Evolutionary conservation across 2,113 vertebrate species (phyloP).

Genomic region (Rhombomys opimus): DNA sequence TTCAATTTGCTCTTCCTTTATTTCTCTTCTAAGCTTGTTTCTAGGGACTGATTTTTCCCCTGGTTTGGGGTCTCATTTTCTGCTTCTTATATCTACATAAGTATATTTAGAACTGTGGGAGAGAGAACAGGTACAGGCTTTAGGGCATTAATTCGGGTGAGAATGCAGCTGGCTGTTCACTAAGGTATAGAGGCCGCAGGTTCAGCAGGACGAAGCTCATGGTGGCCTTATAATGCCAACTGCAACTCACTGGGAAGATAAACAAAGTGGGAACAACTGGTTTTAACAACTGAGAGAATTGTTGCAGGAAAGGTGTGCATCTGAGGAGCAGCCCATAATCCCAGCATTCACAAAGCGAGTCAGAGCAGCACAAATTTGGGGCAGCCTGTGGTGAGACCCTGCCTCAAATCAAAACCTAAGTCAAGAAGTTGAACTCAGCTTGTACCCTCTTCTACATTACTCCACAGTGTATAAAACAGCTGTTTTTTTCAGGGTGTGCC

Average conservation of each 20-base stretch:
- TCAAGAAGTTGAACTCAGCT: background rate
- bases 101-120: background rate
- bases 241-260: background rate
- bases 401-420: background rate
- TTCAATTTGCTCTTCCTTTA: background rate
- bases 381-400: background rate
- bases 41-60: background rate
- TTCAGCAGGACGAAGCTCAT: background rate
- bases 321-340: background rate
- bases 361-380: background rate
- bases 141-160: background rate
- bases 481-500: background rate
- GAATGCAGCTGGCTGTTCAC: background rate
- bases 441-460: background rate
- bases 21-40: background rate
- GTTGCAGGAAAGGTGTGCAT: background rate
- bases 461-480: background rate
- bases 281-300: background rate
- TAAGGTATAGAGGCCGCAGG: background rate
- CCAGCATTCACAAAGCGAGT: background rate
- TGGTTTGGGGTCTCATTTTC: constrained; percentile 6
- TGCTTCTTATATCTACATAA: background rate
- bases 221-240: background rate
- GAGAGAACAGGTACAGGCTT: background rate
- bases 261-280: background rate